Evolutionary conservation across 2,888 invertebrate species (phyloP), one percentile per base, ranked within the genome.

Genomic region (Octodonta nipae): DNA sequence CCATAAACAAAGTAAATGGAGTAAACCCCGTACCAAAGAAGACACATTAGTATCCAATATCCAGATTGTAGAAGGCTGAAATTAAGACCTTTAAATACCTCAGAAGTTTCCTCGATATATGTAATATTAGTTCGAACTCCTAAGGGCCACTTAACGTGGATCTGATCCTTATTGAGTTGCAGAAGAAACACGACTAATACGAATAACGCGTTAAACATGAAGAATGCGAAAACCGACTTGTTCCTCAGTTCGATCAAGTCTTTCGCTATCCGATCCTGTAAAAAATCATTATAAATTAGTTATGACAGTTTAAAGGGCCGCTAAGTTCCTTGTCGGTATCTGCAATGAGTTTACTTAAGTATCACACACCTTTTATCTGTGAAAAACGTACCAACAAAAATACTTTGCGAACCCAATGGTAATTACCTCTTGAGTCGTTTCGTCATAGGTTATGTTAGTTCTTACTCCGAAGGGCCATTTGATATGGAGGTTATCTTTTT

Each of bases 151-250:
- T 88, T 77, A 68, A 93, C 81, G 72, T 93, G 89, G 64, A 95
- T 78, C 70, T 87, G 86, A 73, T 92, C 89, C 79, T 93, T 93
- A 73, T 95, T 92, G 68, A 95, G 78, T 79, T 96, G 95, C 64
- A 98, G 83, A 67, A 96, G 83, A 71, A 96, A 89, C 61, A 96
- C 92, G 68, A 93, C 87, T 71, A 96, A 80, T 64, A 95, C 89
- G 79, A 95, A 96, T 62, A 96, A 79, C 66, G 93, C 88, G 78
- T 96, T 98, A 75, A 95, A 84, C 93, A 96, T 95, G 72, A 95
- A 85, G 79, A 95, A 93, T 62, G 87, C 88, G 68, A 92, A 91
- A 59, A 91, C 89, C 57, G 88, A 87, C 67, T 92, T 91, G 78
- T 95, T 95, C 60, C 95, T 75, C 60, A 95, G 78, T 62, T 92